Conservation (phyloP, 2,113 vertebrate genomes). For the Trogon surrucura region DNA sequence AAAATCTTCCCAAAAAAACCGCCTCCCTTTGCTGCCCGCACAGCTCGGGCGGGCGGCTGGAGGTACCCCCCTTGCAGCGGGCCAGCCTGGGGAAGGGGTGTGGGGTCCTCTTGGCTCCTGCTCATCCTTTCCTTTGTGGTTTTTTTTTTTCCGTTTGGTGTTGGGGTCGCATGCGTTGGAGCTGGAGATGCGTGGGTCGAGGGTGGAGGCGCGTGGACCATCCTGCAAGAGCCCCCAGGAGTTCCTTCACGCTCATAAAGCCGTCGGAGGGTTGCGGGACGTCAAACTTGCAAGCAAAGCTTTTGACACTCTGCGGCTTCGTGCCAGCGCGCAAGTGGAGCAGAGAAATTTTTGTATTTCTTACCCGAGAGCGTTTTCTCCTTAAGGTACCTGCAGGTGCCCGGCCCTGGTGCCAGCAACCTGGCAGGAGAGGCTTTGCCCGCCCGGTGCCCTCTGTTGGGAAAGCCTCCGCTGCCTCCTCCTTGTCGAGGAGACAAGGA, state of each 20-base stretch:
- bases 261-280: not conserved
- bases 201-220: not conserved
- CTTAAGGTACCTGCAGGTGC: not conserved
- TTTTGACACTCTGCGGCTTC: not conserved
- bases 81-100: not conserved
- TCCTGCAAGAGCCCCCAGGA: not conserved
- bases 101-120: not conserved
- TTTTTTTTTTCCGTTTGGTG: not conserved
- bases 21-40: not conserved
- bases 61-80: not conserved
- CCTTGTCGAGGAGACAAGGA: not conserved
- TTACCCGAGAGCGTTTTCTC: not conserved
- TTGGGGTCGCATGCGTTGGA: not conserved
- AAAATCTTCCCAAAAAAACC: not conserved
- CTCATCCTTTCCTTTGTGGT: not conserved
- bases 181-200: not conserved
- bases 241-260: not conserved
- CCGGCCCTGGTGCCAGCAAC: not conserved
- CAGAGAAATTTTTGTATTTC: not conserved
- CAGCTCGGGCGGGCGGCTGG: rapidly evolving
- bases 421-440: not conserved
- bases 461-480: not conserved
- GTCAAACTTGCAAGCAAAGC: not conserved
- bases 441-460: rapidly evolving
- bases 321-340: rapidly evolving